Evolutionary conservation across 2,888 invertebrate species (phyloP), one percentile per base, ranked within the genome.

Genomic region (Lacanobia wlatinum): DNA sequence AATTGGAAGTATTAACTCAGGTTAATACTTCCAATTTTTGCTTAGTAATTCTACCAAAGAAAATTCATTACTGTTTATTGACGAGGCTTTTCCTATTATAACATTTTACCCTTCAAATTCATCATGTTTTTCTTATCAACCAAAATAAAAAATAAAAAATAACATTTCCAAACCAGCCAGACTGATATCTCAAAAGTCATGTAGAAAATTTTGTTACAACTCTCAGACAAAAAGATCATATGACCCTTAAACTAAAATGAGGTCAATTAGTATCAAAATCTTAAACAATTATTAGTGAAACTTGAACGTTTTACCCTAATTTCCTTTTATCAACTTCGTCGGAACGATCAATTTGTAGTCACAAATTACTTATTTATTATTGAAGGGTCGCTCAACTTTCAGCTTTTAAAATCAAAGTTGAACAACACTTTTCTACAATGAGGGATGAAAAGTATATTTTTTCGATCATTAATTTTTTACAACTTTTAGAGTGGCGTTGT

Each of bases 341-440:
- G 38, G 28, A 75, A 58, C 46, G 23, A 62, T 73, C 43, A 66
- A 73, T 58, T 43, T 66, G 40, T 46, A n/a, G 48, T 40, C 1
- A 16, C 0, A 28, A 59, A 71, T 60, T 50, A 64, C 59, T 48
- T 55, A 55, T 58, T 65, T 61, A 66, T 62, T 46, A 58, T 48
- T 62, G 9, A 65, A 58, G 16, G 21, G 21, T 34, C 38, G 58
- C 12, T 12, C 16, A 10, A 59, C 38, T 64, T 64, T 71, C 3
- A 18, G 46, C 23, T 64, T 53, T 59, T 34, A 53, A 52, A 68
- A 52, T 68, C 8, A 16, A 64, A 43, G 43, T 64, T 64, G 12
- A 53, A 64, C 64, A 28, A 43, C 53, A 53, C 28, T 28, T 40
- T 40, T 9, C 12, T 48, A 21, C 16, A 59, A 34, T 28, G 16